A percentile compares a stretch with the other conserved stretches of the same genome.
Conservation (phyloP, 1,140 invertebrate species). For the Heliconius eleuchia region DNA sequence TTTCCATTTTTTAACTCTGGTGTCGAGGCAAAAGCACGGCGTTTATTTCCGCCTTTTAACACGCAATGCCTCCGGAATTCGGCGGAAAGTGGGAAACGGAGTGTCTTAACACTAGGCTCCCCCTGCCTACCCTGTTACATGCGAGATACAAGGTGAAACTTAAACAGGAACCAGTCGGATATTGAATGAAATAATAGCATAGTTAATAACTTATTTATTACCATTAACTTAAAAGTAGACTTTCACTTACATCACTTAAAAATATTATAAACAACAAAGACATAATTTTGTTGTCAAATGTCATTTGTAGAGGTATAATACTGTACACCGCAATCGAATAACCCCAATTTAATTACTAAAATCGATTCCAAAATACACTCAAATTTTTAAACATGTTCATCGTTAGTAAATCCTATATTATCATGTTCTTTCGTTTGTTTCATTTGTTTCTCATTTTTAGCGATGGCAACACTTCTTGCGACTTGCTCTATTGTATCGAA, state of each 20-base stretch:
- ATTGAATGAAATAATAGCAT: not conserved
- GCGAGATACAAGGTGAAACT: too few species aligned
- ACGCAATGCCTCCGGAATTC: too few species aligned
- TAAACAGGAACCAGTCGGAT: not conserved
- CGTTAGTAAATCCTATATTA: conserved; percentile 2
- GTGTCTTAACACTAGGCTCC: too few species aligned
- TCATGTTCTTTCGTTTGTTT: not conserved
- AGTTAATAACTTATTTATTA: not conserved
- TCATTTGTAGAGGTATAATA: not conserved
- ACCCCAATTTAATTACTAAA: not conserved
- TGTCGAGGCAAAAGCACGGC: too few species aligned
- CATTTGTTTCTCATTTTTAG: conserved; percentile 5
- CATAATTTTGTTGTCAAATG: not conserved
- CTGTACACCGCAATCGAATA: not conserved
- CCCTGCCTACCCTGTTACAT: too few species aligned
- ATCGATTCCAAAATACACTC: not conserved
- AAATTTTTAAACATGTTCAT: conserved; percentile 3
- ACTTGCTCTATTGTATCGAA: conserved; percentile 84
- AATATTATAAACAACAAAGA: not conserved
- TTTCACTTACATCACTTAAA: not conserved
- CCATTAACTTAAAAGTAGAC: not conserved
- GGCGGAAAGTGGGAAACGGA: too few species aligned
- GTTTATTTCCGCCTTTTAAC: too few species aligned
- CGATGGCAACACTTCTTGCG: not conserved
- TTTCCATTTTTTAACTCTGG: too few species aligned